Percentiles rank a stretch among this genome's conserved stretches.
phyloP scores from a whole-genome alignment of 2,888 invertebrate genomes.

The Pristionchus fissidentatus region DNA sequence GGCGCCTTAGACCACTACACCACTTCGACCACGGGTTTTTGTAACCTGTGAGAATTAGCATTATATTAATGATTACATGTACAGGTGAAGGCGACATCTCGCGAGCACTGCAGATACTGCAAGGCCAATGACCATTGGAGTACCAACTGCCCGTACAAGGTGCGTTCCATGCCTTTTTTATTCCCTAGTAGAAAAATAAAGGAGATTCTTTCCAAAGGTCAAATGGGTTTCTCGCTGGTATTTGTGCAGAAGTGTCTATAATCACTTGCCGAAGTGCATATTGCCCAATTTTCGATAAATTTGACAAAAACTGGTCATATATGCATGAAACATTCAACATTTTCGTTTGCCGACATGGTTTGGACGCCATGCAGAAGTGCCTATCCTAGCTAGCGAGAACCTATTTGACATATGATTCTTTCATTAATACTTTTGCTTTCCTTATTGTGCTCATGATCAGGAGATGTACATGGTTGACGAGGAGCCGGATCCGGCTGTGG shows the following conservation, averaged over 20 bases:
- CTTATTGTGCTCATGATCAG: conserved; percentile 49
- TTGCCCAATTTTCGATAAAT: no score
- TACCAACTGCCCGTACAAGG: conserved; percentile 96
- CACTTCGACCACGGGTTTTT: background rate
- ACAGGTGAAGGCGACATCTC: conserved; percentile 60
- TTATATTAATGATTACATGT: background rate
- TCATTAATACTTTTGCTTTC: background rate
- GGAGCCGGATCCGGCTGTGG: conserved; percentile 61
- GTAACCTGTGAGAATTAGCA: conserved; percentile 46
- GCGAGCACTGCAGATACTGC: conserved; percentile 74
- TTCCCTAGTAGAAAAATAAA: background rate
- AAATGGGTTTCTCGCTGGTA: no score
- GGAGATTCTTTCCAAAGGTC: no score
- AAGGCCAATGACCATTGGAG: conserved; percentile 90
- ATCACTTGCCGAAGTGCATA: no score
- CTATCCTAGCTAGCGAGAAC: no score
- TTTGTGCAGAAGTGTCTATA: no score
- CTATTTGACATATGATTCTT: no score
- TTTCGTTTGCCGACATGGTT: no score
- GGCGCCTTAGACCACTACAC: no score
- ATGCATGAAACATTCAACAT: no score
- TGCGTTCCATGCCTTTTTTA: conserved; percentile 75
- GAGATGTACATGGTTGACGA: conserved; percentile 64
- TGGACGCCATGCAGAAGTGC: no score
- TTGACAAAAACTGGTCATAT: no score